These are phyloP conservation scores for Alethe castanea DNA, from an alignment of 2,113 vertebrate species.

Conservation along the genomic window DNA sequence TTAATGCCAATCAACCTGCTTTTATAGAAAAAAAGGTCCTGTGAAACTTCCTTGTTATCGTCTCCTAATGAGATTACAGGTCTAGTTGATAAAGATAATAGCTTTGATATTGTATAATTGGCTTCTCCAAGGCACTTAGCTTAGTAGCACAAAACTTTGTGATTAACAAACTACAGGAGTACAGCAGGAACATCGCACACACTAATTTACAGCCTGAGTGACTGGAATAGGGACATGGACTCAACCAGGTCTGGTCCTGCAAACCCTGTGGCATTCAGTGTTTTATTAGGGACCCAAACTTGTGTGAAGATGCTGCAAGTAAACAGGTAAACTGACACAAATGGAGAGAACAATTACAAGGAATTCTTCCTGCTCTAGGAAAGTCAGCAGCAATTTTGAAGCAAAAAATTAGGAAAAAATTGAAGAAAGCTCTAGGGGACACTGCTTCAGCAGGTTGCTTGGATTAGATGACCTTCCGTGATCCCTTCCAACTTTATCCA, in stretches of 20 bases:
- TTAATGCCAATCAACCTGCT: slow-evolving; percentile 53
- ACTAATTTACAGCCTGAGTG: not conserved
- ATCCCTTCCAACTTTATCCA: not conserved
- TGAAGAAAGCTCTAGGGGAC: not conserved
- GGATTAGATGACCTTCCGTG: not conserved
- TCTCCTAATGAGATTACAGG: slow-evolving; percentile 33
- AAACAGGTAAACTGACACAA: not conserved
- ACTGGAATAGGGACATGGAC: not conserved
- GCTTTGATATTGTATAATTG: slow-evolving; percentile 42
- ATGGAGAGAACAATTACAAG: not conserved
- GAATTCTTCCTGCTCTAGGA: not conserved
- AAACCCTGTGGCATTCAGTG: not conserved
- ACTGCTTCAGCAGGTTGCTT: not conserved
- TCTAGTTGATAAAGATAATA: slow-evolving; percentile 53
- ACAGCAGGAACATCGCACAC: not conserved
- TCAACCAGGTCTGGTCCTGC: not conserved
- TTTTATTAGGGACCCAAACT: not conserved
- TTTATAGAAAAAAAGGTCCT: slow-evolving; percentile 10
- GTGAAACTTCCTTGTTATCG: not conserved
- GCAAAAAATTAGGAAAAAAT: not conserved
- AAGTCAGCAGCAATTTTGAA: not conserved
- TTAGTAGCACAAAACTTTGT: slow-evolving; percentile 1
- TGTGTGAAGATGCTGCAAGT: not conserved
- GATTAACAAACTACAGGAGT: not conserved
- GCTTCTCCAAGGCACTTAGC: slow-evolving; percentile 8